Base-by-base conservation (phyloP, 2,797 vertebrate genomes). In the Myripristis murdjan region DNA sequence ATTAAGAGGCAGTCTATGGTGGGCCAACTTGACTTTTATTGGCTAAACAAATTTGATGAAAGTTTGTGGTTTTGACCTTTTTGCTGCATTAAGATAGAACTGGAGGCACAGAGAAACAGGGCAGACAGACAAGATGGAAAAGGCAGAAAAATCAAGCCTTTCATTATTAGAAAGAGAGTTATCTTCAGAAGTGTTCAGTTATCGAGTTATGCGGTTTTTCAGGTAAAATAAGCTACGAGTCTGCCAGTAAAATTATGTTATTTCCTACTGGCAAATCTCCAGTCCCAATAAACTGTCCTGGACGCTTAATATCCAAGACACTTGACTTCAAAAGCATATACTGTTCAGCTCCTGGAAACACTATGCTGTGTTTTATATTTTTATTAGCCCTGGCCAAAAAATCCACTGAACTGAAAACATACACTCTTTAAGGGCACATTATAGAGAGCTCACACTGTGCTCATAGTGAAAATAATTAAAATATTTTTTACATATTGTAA, bases 21-120 rank as follows among this genome's bases (percentile, higher is more conserved):
- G 75, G 83, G 75, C 72, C 77, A 31, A 52, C 54, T 85, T 89
- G 92, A 91, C 87, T 94, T 95, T 87, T 84, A 93, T 94, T 94
- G 82, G 90, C 85, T 91, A 90, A 95, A 92, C 90, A 93, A 91
- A 95, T 95, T 93, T 90, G 78, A 90, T 92, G 87, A 91, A 94
- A 92, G 90, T 93, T 91, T 92, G 74, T 81, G 79, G 81, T 88
- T 91, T 92, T 95, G 92, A 93, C 91, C 93, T 95, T 95, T 95
- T 87, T 84, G 65, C 71, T 82, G 79, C 83, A 86, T 85, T 87
- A 86, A 87, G 77, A 75, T 87, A 54, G 61, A 88, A 89, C 74
- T 60, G 85, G 76, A 84, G 78, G 77, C 71, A 79, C 54, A 72
- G 84, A 79, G 60, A 62, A 81, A 72, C 66, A 65, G 54, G 67